Evolutionary conservation across 2,113 vertebrate genomes (phyloP), one percentile per base, ranked within the genome.

Genomic region (Australoheros scitulus): DNA sequence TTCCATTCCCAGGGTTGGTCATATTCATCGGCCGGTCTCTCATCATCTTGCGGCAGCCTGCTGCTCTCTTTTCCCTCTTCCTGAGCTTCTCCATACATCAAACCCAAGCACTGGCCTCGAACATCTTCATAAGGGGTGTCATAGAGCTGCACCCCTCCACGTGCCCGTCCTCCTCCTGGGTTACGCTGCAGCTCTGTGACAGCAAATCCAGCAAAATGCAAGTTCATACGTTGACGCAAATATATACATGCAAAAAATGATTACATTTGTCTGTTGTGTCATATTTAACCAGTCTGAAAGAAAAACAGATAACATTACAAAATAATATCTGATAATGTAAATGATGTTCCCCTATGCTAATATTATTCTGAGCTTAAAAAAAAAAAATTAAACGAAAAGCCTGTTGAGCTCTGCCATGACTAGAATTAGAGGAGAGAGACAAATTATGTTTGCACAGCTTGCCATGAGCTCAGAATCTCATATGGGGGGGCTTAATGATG

Each of bases 1-100:
- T 98, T 99, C 98, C 98, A 99, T 58, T 99, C 98, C 98, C 98
- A 99, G 0, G 98, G 98, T 87, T 99, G 98, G 94, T 99, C 98
- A 1, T 99, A 99, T 88, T 99, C 98, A 9, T 99, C 97, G 0
- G 97, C 97, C 0, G 98, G 97, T 92, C 98, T 97, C 93, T 98
- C 97, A 1, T 99, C 98, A 7, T 98, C 97, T 83, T 98, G 98
- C 3, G 98, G 98, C 82, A 99, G 95, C 91, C 97, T 96, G 96
- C 97, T 96, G 95, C 96, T 97, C 92, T 99, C 98, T 86, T 96
- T 96, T 86, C 95, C 92, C 1, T 97, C 91, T 72, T 96, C 97
- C 18, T 88, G 90, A 89, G 95, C 93, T 0, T 97, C 97, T 80
- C 96, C 95, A 0, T 95, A 97, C 75, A 89, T 57, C 1, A 88